Conservation (phyloP, 1,140 invertebrate species). For the Calephelis virginiensis region DNA sequence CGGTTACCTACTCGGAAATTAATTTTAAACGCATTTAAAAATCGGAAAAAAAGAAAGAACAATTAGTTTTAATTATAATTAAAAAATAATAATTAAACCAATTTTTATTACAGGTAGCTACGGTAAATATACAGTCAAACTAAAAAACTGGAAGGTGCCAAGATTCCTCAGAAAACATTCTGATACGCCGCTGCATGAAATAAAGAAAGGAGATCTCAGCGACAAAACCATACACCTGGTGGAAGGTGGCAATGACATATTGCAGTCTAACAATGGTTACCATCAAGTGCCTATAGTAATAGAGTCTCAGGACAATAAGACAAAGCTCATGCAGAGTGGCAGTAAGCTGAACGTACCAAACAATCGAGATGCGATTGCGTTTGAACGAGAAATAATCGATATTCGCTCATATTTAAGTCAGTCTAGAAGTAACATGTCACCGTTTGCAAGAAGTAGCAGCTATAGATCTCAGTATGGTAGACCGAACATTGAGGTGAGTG, state of each 20-base stretch:
- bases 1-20: too few species aligned
- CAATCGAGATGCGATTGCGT: constrained; percentile 48
- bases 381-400: constrained; percentile 81
- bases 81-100: too few species aligned
- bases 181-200: constrained; percentile 67
- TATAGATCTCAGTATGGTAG: constrained; percentile 82
- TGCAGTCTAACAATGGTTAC: constrained; percentile 74
- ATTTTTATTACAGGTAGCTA: constrained; percentile 73
- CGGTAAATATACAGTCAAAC: constrained; percentile 80
- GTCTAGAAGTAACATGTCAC: constrained; percentile 83
- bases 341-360: constrained; percentile 56
- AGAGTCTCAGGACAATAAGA: constrained; percentile 77
- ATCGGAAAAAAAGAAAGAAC: too few species aligned
- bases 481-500: constrained; percentile 65
- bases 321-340: constrained; percentile 47
- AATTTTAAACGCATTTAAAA: too few species aligned
- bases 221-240: constrained; percentile 64
- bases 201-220: constrained; percentile 60
- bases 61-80: too few species aligned
- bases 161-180: constrained; percentile 81
- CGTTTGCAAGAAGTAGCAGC: constrained; percentile 80
- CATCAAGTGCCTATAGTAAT: constrained; percentile 83
- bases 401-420: constrained; percentile 84
- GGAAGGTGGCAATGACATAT: constrained; percentile 44
- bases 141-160: constrained; percentile 82